These are phyloP conservation scores for Scaptomyza caliginosa DNA, from an alignment of 2,888 invertebrate genomes.

Conservation along the genomic window DNA sequence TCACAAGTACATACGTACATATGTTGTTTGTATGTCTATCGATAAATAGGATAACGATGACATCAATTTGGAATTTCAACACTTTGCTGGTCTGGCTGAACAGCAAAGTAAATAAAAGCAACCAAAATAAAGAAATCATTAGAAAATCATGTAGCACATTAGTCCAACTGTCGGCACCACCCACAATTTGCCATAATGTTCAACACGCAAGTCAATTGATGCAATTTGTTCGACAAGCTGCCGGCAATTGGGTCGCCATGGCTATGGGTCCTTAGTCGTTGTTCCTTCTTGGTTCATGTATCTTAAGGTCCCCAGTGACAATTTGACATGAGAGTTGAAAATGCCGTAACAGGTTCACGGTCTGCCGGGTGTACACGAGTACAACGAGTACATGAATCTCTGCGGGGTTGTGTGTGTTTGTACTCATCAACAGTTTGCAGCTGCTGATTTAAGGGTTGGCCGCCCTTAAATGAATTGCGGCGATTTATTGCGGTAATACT, in stretches of 20 bases:
- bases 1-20: not conserved
- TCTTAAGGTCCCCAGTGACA: slow-evolving; percentile 69
- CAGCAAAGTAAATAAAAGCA: slow-evolving; percentile 24
- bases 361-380: slow-evolving; percentile 44
- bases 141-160: slow-evolving; percentile 74
- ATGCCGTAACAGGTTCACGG: slow-evolving; percentile 75
- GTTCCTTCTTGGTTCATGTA: slow-evolving; percentile 9
- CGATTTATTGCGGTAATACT: slow-evolving; percentile 81
- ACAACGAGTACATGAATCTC: slow-evolving; percentile 1
- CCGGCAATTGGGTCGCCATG: slow-evolving; percentile 51
- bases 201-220: slow-evolving; percentile 81
- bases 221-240: slow-evolving; percentile 79
- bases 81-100: slow-evolving; percentile 11
- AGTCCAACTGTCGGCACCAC: slow-evolving; percentile 66
- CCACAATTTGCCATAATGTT: slow-evolving; percentile 75
- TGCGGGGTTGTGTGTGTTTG: slow-evolving; percentile 31
- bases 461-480: slow-evolving; percentile 79
- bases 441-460: slow-evolving; percentile 73
- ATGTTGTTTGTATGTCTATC: not conserved
- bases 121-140: slow-evolving; percentile 69
- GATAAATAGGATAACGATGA: not conserved
- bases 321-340: slow-evolving; percentile 66
- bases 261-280: slow-evolving; percentile 15
- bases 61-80: slow-evolving; percentile 6
- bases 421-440: slow-evolving; percentile 73